Evolutionary conservation across 2,888 invertebrate genomes (phyloP), one percentile per base, ranked within the genome.

Genomic region (Pecten maximus): DNA sequence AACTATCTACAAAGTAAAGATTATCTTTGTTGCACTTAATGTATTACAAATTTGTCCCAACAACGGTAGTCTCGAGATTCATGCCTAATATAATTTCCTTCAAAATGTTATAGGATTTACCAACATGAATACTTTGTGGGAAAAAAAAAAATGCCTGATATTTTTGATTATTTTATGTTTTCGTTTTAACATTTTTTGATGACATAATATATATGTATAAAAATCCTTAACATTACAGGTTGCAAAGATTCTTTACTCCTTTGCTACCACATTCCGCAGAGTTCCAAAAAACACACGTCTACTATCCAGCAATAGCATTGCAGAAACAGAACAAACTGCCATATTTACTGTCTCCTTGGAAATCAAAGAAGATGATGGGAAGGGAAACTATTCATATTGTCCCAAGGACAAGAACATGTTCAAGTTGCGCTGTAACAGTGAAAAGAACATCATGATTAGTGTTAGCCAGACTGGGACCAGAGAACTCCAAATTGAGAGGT

Each of bases 211-310:
- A n/a, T n/a, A n/a, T n/a, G n/a, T n/a, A n/a, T n/a, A n/a, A n/a
- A 44, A 4, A 8, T 54, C 2, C 19, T 28, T 74, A 12, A 74
- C 44, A 87, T 95, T 94, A 89, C 94, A 97, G 97, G 97, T 97
- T 86, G 97, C 97, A 23, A 97, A 97, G 92, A 97, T 97, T 19
- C 96, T 97, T 91, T 97, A 97, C 95, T 99, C 99, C 96, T 99
- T 99, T 97, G 98, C 98, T 1, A 98, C 98, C 97, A 99, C 99
- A 40, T 99, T 99, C 97, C 98, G 98, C 96, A 98, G 98, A 92
- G 98, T 98, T 91, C 98, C 98, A 8, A 96, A 95, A 92, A 94
- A 95, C 60, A 92, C 93, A 16, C 92, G 94, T 40, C 92, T 94
- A 28, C 50, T 93, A 28, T 91, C 93, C 19, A 88, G 91, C 54